Base-by-base conservation (phyloP, 2,113 vertebrate species). In the Carlito syrichta region DNA sequence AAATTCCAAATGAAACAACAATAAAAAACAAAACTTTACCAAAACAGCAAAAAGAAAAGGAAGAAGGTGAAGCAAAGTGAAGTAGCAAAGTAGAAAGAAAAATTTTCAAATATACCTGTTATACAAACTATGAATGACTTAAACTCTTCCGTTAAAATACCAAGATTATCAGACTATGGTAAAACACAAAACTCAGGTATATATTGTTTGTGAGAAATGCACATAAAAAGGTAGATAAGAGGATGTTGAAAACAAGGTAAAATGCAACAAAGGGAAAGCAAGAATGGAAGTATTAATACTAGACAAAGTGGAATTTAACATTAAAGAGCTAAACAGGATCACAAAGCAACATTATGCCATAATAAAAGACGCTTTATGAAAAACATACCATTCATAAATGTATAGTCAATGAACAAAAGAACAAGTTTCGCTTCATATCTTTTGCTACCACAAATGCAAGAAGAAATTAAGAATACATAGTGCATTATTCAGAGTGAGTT, bases 201-300 rank as follows among this genome's bases (percentile, higher is more conserved):
- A 43, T 52, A n/a, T 45, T 78, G 13, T 83, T 89, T 56, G 3
- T 71, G 66, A 82, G 54, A 95, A 89, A 95, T 45, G 84, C 1
- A 89, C 52, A 86, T 79, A 25, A 83, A 82, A 68, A 60, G 63
- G 79, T 48, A 77, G 45, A 35, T 91, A 91, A 87, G 38, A 52
- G 32, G 25, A 93, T 25, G 22, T 30, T 83, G 17, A 93, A 85
- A 96, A 56, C 74, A 73, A 95, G n/a, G 19, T 71, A 91, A 89
- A n/a, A 89, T 71, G 8, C 19, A 93, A 96, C 23, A 97, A 91
- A 96, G 6, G 88, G 38, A 95, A 96, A 77, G 69, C 16, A 96
- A 91, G 58, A 86, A 78, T 63, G 38, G 32, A 82, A 93, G 89
- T 84, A 79, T 69, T 50, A 90, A 87, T 66, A 85, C 12, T 7